Percentiles rank a stretch among this genome's conserved stretches.
phyloP scores from a whole-genome alignment of 2,888 invertebrate species.

The Cordilura impudica region DNA sequence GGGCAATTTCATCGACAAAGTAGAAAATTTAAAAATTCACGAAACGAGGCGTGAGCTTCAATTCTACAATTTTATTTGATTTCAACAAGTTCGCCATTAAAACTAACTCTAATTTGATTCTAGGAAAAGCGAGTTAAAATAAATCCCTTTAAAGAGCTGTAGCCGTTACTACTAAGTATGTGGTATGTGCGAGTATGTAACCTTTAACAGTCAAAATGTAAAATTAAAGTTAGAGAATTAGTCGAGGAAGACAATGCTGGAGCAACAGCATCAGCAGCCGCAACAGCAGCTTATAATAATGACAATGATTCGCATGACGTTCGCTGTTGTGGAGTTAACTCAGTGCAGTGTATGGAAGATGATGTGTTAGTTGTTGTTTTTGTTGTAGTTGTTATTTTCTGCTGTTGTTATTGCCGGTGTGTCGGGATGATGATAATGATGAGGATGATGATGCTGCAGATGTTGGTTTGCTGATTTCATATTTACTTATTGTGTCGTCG shows the following conservation, averaged over 20 bases:
- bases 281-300: conserved; percentile 59
- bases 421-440: conserved; percentile 16
- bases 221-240: conserved; percentile 49
- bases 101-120: too few relatives aligned
- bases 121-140: too few relatives aligned
- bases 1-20: too few relatives aligned
- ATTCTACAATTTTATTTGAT: too few relatives aligned
- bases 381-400: not conserved
- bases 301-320: conserved; percentile 62
- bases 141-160: too few relatives aligned
- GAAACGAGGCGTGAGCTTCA: too few relatives aligned
- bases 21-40: too few relatives aligned
- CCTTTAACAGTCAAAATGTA: conserved; percentile 62
- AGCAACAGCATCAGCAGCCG: conserved; percentile 38
- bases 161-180: conserved; percentile 37
- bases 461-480: conserved; percentile 69
- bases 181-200: conserved; percentile 61
- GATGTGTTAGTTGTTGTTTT: conserved; percentile 63
- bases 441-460: conserved; percentile 59
- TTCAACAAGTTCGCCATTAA: too few relatives aligned
- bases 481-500: conserved; percentile 75
- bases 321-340: conserved; percentile 50
- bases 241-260: conserved; percentile 56
- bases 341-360: conserved; percentile 31
- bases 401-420: conserved; percentile 39